These are phyloP conservation scores for Rhyacophila evoluta DNA, from an alignment of 2,888 invertebrate species.

Conservation along the genomic window DNA sequence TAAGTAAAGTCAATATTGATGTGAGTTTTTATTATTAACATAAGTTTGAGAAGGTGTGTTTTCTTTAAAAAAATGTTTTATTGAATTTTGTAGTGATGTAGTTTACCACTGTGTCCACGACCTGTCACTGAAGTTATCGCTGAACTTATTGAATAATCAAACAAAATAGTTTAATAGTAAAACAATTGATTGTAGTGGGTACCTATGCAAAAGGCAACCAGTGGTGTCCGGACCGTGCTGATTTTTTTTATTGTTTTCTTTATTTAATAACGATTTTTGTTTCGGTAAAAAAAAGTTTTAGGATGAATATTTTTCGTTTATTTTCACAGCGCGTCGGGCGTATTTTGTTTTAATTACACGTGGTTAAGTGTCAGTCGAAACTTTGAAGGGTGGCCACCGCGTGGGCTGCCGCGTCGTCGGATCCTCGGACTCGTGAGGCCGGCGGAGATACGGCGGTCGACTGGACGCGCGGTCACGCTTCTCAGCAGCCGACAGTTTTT, in stretches of 20 bases:
- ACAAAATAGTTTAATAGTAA: neutral
- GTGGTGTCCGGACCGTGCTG: neutral
- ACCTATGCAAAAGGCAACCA: neutral
- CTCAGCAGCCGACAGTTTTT: neutral
- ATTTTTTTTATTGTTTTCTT: neutral
- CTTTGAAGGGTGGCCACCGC: constrained; percentile 1
- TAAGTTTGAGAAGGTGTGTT: too few relatives aligned
- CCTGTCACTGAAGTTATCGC: neutral
- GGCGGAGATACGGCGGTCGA: constrained; percentile 15
- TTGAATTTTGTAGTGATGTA: too few relatives aligned
- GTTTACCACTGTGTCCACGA: neutral
- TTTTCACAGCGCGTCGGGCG: too few relatives aligned
- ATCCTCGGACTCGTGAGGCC: constrained; percentile 2
- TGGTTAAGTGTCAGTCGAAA: neutral
- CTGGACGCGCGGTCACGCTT: neutral
- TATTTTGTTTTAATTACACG: neutral
- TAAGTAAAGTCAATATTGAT: too few relatives aligned
- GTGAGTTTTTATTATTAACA: too few relatives aligned
- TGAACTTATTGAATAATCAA: neutral
- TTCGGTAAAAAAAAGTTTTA: too few relatives aligned
- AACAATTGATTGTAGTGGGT: neutral
- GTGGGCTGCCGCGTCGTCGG: constrained; percentile 4
- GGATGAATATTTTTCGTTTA: too few relatives aligned
- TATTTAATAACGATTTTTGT: too few relatives aligned
- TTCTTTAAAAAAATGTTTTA: too few relatives aligned